phyloP scores from a whole-genome alignment of 2,888 invertebrate species.

The Mactromeris polynyma region DNA sequence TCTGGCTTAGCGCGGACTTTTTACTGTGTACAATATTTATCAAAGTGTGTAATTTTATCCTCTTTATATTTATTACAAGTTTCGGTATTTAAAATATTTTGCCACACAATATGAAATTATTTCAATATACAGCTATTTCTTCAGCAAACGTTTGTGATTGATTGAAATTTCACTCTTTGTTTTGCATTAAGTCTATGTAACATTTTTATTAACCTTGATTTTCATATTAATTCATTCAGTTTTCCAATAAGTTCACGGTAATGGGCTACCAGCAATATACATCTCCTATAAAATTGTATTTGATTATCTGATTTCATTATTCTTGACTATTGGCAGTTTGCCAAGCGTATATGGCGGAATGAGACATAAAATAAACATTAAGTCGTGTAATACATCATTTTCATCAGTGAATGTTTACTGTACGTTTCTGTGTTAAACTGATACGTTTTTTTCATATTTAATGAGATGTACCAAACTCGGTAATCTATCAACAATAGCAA shows the following conservation, averaged over 20 bases:
- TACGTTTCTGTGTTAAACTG: conserved; percentile 21
- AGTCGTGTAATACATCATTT: conserved; percentile 25
- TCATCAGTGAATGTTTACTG: conserved; percentile 12
- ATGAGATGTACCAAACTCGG: neutral
- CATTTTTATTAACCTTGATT: neutral
- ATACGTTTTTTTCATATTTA: neutral
- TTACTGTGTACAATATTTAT: no score
- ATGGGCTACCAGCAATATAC: neutral
- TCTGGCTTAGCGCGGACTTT: no score
- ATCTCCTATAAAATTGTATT: conserved; percentile 14
- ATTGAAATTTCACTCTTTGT: neutral
- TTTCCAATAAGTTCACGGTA: neutral
- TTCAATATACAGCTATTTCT: no score
- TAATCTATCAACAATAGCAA: neutral
- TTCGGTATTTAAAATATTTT: no score
- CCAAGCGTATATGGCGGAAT: conserved; percentile 5
- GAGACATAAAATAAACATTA: conserved; percentile 20
- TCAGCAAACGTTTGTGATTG: neutral
- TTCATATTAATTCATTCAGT: conserved; percentile 2
- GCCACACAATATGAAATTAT: no score
- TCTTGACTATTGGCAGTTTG: conserved; percentile 9
- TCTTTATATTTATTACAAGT: no score
- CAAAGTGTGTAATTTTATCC: no score
- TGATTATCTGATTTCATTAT: conserved; percentile 37
- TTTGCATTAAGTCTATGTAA: neutral